These are phyloP conservation scores for Hyposoter didymator DNA, from an alignment of 2,888 invertebrate genomes.

Conservation along the genomic window DNA sequence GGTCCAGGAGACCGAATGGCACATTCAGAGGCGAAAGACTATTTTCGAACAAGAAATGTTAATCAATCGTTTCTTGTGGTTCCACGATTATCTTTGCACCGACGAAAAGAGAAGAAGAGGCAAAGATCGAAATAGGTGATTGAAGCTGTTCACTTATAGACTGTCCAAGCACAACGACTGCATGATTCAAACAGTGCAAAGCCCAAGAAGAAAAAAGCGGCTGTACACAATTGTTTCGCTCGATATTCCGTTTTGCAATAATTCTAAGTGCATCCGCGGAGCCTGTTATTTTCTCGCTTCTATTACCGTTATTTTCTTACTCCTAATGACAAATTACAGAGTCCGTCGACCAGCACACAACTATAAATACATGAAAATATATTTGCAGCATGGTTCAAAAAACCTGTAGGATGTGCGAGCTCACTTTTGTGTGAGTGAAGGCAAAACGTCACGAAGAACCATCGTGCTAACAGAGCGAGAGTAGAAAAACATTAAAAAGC, in stretches of 20 bases:
- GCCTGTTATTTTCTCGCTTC: constrained; percentile 15
- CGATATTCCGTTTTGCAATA: constrained; percentile 42
- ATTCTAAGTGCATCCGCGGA: constrained; percentile 10
- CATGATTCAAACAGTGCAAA: background rate
- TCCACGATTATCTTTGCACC: background rate
- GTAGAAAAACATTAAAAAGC: background rate
- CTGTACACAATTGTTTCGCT: constrained; percentile 15
- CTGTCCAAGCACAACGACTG: background rate
- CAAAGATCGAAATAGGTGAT: background rate
- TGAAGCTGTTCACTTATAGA: background rate
- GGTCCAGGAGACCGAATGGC: no score
- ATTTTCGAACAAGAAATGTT: no score
- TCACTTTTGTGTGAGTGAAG: background rate
- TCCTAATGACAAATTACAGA: constrained; percentile 26
- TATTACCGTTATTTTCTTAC: constrained; percentile 41
- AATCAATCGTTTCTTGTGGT: background rate
- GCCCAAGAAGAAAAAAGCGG: background rate
- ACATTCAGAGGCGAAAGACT: no score
- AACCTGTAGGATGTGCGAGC: background rate
- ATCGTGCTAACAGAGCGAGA: constrained; percentile 23
- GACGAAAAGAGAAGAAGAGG: background rate
- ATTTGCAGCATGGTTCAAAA: background rate
- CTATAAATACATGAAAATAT: background rate
- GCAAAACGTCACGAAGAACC: constrained; percentile 36
- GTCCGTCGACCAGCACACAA: background rate